Percentiles rank a stretch among this genome's conserved stretches.
Conservation (phyloP, 2,113 vertebrate species). For the Polypterus senegalus region DNA sequence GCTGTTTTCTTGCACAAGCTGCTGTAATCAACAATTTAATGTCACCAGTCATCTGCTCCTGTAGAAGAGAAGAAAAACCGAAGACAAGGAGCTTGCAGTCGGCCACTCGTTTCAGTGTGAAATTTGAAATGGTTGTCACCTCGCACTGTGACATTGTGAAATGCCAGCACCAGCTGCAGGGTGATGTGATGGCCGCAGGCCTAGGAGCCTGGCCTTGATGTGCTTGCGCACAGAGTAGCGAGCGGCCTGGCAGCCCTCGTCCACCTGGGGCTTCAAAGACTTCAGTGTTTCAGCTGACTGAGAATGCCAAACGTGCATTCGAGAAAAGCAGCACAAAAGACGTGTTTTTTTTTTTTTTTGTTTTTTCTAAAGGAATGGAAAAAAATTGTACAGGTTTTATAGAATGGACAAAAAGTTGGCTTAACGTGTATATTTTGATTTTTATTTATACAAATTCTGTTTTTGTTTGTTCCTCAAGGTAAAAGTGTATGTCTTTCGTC, state of each 20-base stretch:
- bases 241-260: background rate
- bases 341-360: no score
- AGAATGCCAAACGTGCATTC: background rate
- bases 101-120: slow-evolving; percentile 43
- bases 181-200: slow-evolving; percentile 16
- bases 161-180: slow-evolving; percentile 48
- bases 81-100: slow-evolving; percentile 30
- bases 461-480: slow-evolving; percentile 37
- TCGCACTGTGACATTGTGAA: slow-evolving; percentile 38
- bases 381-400: slow-evolving; percentile 7
- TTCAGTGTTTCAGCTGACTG: background rate
- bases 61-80: slow-evolving; percentile 23
- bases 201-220: slow-evolving; percentile 16
- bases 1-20: slow-evolving; percentile 36
- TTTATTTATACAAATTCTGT: slow-evolving; percentile 44
- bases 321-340: no score
- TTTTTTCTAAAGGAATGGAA: no score
- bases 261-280: background rate
- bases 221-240: background rate
- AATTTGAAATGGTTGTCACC: slow-evolving; percentile 51
- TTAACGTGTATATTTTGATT: slow-evolving; percentile 35
- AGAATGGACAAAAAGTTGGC: slow-evolving; percentile 24
- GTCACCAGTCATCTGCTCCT: slow-evolving; percentile 38
- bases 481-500: slow-evolving; percentile 67
- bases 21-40: slow-evolving; percentile 47